A percentile compares a stretch with the other conserved stretches of the same genome.
Evolutionary conservation across 2,113 vertebrate species (phyloP).

Genomic region (Dermatemys mawii): DNA sequence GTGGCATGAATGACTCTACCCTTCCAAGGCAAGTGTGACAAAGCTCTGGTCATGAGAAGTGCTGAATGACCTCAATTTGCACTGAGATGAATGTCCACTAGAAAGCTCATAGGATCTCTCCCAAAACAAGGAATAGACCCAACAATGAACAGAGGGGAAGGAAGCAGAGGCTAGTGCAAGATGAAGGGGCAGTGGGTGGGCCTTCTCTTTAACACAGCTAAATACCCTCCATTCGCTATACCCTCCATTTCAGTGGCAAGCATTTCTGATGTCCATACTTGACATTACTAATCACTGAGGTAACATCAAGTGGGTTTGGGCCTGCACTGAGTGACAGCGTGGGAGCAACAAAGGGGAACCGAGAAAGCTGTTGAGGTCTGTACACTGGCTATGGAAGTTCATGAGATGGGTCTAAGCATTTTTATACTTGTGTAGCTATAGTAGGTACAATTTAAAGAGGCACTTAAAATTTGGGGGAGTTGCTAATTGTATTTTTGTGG

Average conservation of each 20-base stretch:
- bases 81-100: not conserved
- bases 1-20: too few relatives aligned
- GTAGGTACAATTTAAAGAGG: constrained; percentile 24
- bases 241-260: not conserved
- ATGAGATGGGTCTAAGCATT: not conserved
- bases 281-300: not conserved
- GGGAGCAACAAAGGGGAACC: not conserved
- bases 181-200: not conserved
- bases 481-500: constrained; percentile 22
- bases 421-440: not conserved
- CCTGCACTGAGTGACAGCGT: not conserved
- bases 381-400: not conserved
- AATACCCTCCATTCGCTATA: not conserved
- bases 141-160: not conserved
- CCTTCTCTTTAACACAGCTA: not conserved
- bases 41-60: not conserved
- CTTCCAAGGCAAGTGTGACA: not conserved
- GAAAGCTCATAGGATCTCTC: not conserved
- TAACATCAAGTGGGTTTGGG: not conserved
- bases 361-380: not conserved
- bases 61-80: not conserved
- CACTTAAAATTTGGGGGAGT: constrained; percentile 41
- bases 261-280: not conserved
- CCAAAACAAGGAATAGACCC: not conserved
- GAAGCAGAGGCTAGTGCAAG: not conserved